Base-by-base conservation (phyloP, 2,113 vertebrate species). In the Gila orcuttii region DNA sequence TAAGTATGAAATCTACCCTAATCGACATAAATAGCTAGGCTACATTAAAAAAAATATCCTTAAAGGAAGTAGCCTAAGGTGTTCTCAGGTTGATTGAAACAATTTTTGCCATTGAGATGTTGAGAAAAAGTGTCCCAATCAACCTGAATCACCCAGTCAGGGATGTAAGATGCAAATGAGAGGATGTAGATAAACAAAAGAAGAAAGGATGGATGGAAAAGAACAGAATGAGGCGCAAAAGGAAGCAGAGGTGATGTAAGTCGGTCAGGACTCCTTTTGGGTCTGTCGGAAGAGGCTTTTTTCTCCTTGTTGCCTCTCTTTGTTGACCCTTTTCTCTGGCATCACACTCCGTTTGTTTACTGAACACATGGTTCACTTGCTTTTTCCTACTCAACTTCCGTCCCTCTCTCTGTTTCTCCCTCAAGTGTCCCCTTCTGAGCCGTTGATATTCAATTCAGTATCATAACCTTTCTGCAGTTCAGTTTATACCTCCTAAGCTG, bases 361-460 rank as follows among this genome's bases (percentile, higher is more conserved):
- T 52, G 11, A 21, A 79, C 84, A 87, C 81, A 83, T 82, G 23
- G 73, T 74, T 10, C 60, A 17, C 39, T 62, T 28, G 60, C 55
- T 47, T 78, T 23, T 33, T 76, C 57, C 47, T 13, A 19, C 47
- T 62, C 21, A 69, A 36, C 21, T 80, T 81, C 68, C 50, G 15
- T 60, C 77, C 84, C 36, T 84, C 76, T 60, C 55, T 25, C 76
- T 57, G 69, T 87, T 57, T 78, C 39, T 82, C 39, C 74, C 80
- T 88, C 74, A 55, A 62, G 57, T 79, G 39, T 50, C 39, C n/a
- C 28, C 68, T 47, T 36, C 25, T n/a, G 25, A 62, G 57, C 66
- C 81, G 64, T 86, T 85, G 71, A 84, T 89, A 73, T 77, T 76
- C n/a, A 76, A 86, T 88, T 86, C 82, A 66, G 89, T 55, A 50